phyloP scores from a whole-genome alignment of 1,140 invertebrate genomes.

The Pinna nobilis region DNA sequence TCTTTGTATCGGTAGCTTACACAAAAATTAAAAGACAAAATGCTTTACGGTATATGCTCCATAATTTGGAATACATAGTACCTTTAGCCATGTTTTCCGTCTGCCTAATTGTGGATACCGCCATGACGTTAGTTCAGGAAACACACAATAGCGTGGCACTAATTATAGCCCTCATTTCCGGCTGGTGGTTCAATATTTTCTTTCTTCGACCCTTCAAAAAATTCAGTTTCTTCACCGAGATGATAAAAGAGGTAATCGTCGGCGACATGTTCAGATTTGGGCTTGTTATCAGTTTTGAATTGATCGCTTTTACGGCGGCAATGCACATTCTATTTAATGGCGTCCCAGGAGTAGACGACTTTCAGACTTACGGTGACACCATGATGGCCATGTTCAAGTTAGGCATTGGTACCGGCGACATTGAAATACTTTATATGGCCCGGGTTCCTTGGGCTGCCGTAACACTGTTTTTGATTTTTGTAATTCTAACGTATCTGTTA shows the following conservation, averaged over 20 bases:
- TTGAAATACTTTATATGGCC: slow-evolving; percentile 47
- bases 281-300: slow-evolving; percentile 46
- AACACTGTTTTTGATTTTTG: slow-evolving; percentile 50
- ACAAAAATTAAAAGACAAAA: slow-evolving; percentile 26
- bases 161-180: slow-evolving; percentile 47
- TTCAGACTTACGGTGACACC: slow-evolving; percentile 34
- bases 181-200: slow-evolving; percentile 54
- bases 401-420: slow-evolving; percentile 56
- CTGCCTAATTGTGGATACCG: slow-evolving; percentile 46
- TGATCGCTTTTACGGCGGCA: slow-evolving; percentile 54
- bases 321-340: slow-evolving; percentile 52
- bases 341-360: slow-evolving; percentile 21
- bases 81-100: slow-evolving; percentile 50
- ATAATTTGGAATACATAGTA: slow-evolving; percentile 51
- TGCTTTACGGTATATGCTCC: slow-evolving; percentile 29
- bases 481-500: slow-evolving; percentile 56
- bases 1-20: slow-evolving; percentile 33
- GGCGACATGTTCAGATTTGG: slow-evolving; percentile 52
- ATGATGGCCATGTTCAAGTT: slow-evolving; percentile 60
- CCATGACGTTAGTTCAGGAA: slow-evolving; percentile 11
- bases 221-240: slow-evolving; percentile 55
- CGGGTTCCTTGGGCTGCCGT: slow-evolving; percentile 47
- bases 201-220: slow-evolving; percentile 43
- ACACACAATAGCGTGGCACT: slow-evolving; percentile 29
- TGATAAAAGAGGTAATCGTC: slow-evolving; percentile 50